phyloP scores from a whole-genome alignment of 2,797 vertebrate genomes.

The Gadopsis marmoratus region DNA sequence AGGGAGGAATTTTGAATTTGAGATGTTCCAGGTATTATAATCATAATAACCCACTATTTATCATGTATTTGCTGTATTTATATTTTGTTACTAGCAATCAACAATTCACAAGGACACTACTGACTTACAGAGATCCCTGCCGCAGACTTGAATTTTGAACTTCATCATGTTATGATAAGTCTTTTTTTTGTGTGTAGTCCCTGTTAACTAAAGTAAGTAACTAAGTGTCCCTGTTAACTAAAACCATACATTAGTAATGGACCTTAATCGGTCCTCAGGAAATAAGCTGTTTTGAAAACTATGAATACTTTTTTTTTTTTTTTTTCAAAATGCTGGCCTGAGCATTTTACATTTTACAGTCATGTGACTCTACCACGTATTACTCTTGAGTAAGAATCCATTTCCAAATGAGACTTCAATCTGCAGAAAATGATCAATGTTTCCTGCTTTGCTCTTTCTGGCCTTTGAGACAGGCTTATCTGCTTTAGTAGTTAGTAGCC shows the following conservation, averaged over 20 bases:
- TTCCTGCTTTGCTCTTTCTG: constrained; percentile 21
- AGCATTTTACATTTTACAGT: constrained; percentile 22
- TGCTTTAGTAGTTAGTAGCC: constrained; percentile 35
- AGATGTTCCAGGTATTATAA: constrained; percentile 36
- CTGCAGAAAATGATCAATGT: constrained; percentile 17
- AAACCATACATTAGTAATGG: not conserved
- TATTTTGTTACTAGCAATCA: constrained; percentile 22
- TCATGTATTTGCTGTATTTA: constrained; percentile 12
- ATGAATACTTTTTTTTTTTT: not conserved
- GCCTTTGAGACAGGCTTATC: constrained; percentile 30
- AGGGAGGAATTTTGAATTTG: constrained; percentile 38
- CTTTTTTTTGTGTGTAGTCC: not conserved
- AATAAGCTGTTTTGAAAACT: not conserved
- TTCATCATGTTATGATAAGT: not conserved
- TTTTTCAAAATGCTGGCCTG: not conserved
- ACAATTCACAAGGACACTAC: not conserved
- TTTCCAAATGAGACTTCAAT: constrained; percentile 22
- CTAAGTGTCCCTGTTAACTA: not conserved
- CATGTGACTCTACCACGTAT: constrained; percentile 33
- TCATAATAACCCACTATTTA: constrained; percentile 19
- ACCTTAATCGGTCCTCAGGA: not conserved
- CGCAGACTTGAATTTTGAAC: not conserved
- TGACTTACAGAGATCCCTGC: constrained; percentile 7
- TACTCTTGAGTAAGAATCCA: not conserved
- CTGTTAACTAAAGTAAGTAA: not conserved